Conservation (phyloP, 1,140 invertebrate species). For the Microplitis demolitor region DNA sequence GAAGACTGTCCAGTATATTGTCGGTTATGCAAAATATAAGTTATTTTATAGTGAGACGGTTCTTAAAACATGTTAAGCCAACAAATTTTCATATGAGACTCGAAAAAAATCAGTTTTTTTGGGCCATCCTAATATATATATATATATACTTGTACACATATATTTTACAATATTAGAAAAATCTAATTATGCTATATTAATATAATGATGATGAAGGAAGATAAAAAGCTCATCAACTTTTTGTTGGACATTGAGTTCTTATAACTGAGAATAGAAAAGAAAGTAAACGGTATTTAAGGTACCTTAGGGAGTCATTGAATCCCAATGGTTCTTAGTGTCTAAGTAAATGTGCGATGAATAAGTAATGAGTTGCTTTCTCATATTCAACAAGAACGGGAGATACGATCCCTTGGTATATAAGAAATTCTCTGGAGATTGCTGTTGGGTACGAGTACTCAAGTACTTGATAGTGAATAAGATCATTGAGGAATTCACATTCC, state of each 20-base stretch:
- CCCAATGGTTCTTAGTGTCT: slow-evolving; percentile 22
- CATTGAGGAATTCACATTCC: neutral
- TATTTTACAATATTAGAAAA: too few species aligned
- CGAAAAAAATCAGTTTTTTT: too few species aligned
- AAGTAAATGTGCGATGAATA: slow-evolving; percentile 50
- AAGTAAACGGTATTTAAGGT: neutral
- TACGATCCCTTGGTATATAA: slow-evolving; percentile 3
- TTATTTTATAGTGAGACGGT: too few species aligned
- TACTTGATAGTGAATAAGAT: neutral
- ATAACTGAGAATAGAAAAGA: neutral
- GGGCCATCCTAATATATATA: too few species aligned
- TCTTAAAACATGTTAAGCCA: too few species aligned
- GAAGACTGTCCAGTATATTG: too few species aligned
- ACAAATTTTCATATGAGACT: too few species aligned
- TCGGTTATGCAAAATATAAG: too few species aligned
- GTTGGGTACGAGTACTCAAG: too few species aligned
- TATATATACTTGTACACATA: too few species aligned
- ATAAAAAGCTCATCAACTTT: neutral
- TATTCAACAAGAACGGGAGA: slow-evolving; percentile 5
- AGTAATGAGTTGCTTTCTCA: slow-evolving; percentile 27
- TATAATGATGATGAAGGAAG: too few species aligned
- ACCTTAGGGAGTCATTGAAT: slow-evolving; percentile 36
- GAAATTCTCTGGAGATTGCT: neutral
- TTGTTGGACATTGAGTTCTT: slow-evolving; percentile 17
- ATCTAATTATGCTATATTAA: too few species aligned